Evolutionary conservation across 2,113 vertebrate species (phyloP).

Genomic region (Oxygymnocypris stewartii): DNA sequence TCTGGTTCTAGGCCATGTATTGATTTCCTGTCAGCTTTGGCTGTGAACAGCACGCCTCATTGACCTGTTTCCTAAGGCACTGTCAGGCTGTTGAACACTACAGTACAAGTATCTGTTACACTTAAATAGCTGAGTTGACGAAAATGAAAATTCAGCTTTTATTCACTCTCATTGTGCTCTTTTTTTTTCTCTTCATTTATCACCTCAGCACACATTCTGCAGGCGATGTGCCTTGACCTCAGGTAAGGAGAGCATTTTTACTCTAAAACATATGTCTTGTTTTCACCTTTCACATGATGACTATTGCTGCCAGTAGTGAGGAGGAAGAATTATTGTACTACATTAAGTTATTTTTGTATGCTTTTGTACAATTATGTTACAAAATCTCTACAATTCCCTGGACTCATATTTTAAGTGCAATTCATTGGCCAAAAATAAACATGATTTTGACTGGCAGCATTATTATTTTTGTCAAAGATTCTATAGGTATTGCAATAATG

Average conservation of each 20-base stretch:
- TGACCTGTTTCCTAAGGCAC: constrained; percentile 4
- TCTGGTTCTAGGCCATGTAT: constrained; percentile 11
- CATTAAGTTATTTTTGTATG: too few relatives aligned
- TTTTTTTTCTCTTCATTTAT: constrained; percentile 20
- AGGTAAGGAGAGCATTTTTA: constrained; percentile 74
- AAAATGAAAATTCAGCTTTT: not conserved
- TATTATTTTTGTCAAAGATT: not conserved
- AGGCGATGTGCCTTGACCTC: constrained; percentile 98
- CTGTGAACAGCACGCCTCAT: constrained; percentile 4
- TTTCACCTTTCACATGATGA: constrained; percentile 11
- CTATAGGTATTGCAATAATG: not conserved
- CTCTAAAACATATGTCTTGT: not conserved
- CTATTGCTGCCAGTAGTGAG: not conserved
- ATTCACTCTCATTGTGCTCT: constrained; percentile 9
- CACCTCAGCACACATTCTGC: constrained; percentile 94
- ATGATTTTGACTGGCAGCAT: not conserved
- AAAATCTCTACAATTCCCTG: too few relatives aligned
- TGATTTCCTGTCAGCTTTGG: constrained; percentile 33
- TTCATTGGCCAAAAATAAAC: not conserved
- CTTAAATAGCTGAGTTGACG: constrained; percentile 20
- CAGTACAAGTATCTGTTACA: constrained; percentile 9
- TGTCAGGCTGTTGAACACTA: not conserved
- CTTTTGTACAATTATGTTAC: too few relatives aligned
- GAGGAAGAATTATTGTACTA: too few relatives aligned
- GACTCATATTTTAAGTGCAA: too few relatives aligned